Percentiles rank a stretch among this genome's conserved stretches.
Evolutionary conservation across 2,113 vertebrate genomes (phyloP).

Genomic region (Microcebus ravelobensis): DNA sequence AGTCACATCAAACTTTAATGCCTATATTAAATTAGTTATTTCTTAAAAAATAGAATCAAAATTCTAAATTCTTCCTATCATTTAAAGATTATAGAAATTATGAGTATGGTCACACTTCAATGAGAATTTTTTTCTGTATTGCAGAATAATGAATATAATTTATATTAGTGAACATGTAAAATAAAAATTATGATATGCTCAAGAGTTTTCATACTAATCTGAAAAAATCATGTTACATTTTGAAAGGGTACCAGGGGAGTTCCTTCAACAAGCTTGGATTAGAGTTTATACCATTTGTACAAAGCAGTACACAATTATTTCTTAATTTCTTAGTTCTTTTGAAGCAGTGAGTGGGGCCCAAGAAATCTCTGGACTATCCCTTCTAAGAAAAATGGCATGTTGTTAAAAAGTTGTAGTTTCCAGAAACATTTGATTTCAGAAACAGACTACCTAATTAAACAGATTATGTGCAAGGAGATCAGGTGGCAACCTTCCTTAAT

Average conservation of each 20-base stretch:
- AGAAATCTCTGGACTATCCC: neutral
- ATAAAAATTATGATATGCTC: neutral
- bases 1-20: neutral
- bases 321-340: constrained; percentile 22
- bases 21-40: neutral
- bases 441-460: constrained; percentile 51
- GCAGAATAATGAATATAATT: neutral
- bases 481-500: constrained; percentile 53
- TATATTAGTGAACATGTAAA: neutral
- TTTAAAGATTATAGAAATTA: neutral
- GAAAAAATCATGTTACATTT: neutral
- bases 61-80: neutral
- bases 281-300: neutral
- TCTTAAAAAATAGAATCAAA: neutral
- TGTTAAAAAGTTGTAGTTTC: constrained; percentile 18
- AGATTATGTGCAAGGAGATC: neutral
- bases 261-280: neutral
- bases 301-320: neutral
- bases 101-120: neutral
- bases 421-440: constrained; percentile 23
- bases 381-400: neutral
- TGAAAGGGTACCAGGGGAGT: neutral
- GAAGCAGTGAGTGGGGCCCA: neutral
- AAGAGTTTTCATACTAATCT: neutral
- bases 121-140: neutral